Base-by-base conservation (phyloP, 2,888 invertebrate species). In the Eupithecia subumbrata region DNA sequence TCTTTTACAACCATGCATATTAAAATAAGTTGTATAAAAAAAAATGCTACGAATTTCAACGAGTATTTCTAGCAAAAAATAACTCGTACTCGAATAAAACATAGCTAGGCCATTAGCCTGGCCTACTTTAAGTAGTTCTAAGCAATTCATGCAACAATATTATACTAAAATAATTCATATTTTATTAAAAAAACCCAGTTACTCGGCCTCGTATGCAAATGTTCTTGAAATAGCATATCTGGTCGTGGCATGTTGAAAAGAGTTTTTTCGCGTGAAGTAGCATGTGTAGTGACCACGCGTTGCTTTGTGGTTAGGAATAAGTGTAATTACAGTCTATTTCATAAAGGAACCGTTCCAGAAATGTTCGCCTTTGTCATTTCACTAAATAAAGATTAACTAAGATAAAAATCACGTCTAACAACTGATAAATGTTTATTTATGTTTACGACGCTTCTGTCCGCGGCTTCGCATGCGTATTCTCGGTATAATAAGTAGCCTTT, bases 171-270 rank as follows among this genome's bases (percentile, higher is more conserved):
- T 3, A 56, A 22, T 25, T 25, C 2, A 25, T 22, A 22, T 25
- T 60, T 60, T 22, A 60, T 12, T 22, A 22, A 1, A 22, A 56
- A 25, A 12, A 30, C 22, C 56, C 60, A 60, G 25, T 12, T 9
- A 25, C 5, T 14, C 60, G 14, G 60, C 60, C 60, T 25, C 60
- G 60, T 60, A 60, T 34, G 37, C n/a, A 67, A 37, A 40, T 37
- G 34, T 67, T 18, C 40, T 37, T 67, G n/a, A 37, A 67, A 40
- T 67, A 67, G 66, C 40, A 40, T 67, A 66, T 66, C 18, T 37
- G n/a, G 66, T 5, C 66, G 37, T 22, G n/a, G 66, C 40, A 11
- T n/a, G 22, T 40, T 66, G 22, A 37, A 67, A n/a, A 67, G 40
- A 37, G 40, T 67, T 66, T 66, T 67, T 40, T 5, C 66, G 40